phyloP scores from a whole-genome alignment of 92 coral and sea anemone species.

The Anthopleura xanthogrammica region DNA sequence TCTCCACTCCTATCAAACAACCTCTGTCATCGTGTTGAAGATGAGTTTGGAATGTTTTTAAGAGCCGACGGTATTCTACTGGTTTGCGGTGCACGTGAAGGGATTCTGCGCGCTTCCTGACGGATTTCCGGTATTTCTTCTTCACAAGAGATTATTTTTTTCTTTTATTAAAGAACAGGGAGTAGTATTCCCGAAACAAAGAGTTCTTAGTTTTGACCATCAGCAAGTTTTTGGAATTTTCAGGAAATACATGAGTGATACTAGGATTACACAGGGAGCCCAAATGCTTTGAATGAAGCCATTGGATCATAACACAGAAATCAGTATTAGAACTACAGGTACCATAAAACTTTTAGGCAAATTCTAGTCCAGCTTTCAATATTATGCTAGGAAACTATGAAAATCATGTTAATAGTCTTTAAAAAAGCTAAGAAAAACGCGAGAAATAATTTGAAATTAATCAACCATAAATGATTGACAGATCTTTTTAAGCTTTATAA shows the following conservation, averaged over 20 bases:
- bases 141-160: not conserved
- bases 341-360: too few relatives aligned
- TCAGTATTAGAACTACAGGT: too few relatives aligned
- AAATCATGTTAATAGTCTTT: too few relatives aligned
- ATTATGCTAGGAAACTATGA: too few relatives aligned
- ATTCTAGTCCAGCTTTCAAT: too few relatives aligned
- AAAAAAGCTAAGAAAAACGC: too few relatives aligned
- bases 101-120: constrained; percentile 23
- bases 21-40: not conserved
- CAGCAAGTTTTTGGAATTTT: not conserved
- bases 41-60: constrained; percentile 26
- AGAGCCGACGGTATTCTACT: constrained; percentile 14
- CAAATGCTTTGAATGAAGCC: not conserved
- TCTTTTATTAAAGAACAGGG: not conserved
- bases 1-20: not conserved
- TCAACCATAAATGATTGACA: too few relatives aligned
- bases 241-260: not conserved
- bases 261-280: not conserved
- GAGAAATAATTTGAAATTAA: too few relatives aligned
- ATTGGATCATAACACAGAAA: too few relatives aligned
- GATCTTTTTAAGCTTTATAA: too few relatives aligned
- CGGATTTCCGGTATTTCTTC: constrained; percentile 23
- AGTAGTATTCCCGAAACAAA: not conserved
- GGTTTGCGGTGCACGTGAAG: constrained; percentile 21
- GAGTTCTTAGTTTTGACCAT: not conserved